Base-by-base conservation (phyloP, 2,888 invertebrate species). In the Troides helena region DNA sequence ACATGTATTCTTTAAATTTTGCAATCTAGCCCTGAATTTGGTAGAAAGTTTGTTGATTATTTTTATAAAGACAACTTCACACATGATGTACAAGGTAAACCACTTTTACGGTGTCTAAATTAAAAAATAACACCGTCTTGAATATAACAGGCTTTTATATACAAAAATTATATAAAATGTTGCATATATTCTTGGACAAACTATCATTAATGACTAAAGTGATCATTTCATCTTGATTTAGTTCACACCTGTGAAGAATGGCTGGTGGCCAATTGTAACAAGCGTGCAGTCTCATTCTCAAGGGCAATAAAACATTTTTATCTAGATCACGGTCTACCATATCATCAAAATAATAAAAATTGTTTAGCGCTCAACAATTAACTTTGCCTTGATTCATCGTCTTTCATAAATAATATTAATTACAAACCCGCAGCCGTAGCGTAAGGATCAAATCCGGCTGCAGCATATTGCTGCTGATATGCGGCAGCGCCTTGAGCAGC, bases 391-490 rank as follows among this genome's bases (percentile, higher is more conserved):
- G 4, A 46, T 46, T 46, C 12, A 46, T 46, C 14, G 10, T 4
- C 30, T 4, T 30, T 30, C 14, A 46, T 2, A 7, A 53, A n/a
- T n/a, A 53, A 53, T n/a, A n/a, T 7, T 6, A n/a, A 25, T 14
- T 14, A 18, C 64, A 39, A 84, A 95, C 95, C 95, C 83, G 96
- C 95, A 73, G 96, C 95, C 72, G 95, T 95, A 72, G 95, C 95
- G 83, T 96, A 96, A 1, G 96, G 95, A 80, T 96, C 96, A 76
- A 96, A 95, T 71, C 96, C 95, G 74, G 95, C 95, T 68, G 96
- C 94, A 70, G 96, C 94, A 78, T 96, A 95, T 77, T 96, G 95
- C 74, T 95, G 95, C 67, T 95, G 95, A 81, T 95, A 96, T 1
- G 95, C 95, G 85, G 95, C 95, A 14, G 94, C 94, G 8, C 94